These are phyloP conservation scores for Dipus sagitta DNA, from an alignment of 2,797 vertebrate genomes.

Conservation along the genomic window DNA sequence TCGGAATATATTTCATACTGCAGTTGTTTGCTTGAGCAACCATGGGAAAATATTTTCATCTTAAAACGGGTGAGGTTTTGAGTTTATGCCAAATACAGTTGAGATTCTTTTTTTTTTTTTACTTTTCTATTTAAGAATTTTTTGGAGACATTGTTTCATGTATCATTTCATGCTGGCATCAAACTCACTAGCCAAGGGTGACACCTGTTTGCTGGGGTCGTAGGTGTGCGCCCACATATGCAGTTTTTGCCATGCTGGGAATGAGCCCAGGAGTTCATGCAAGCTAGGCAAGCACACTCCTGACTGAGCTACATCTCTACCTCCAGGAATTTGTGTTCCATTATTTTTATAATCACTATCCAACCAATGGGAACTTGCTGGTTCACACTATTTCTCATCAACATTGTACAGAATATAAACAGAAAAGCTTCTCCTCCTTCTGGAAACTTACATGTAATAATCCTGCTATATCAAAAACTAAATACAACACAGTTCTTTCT, in stretches of 20 bases:
- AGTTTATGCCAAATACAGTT: neutral
- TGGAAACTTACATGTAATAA: neutral
- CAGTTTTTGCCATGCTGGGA: neutral
- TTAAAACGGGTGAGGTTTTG: neutral
- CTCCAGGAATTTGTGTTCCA: neutral
- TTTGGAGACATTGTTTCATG: neutral
- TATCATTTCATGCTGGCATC: neutral
- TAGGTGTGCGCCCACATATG: neutral
- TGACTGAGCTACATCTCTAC: too few relatives aligned
- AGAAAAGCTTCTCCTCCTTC: neutral
- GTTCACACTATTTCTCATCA: neutral
- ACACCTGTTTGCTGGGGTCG: neutral
- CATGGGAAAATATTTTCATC: neutral
- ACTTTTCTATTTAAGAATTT: neutral
- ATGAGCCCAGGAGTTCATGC: neutral
- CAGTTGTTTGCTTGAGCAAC: neutral
- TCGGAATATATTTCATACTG: neutral
- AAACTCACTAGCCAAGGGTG: neutral
- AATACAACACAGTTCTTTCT: neutral
- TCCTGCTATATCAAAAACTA: neutral
- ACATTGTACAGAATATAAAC: neutral
- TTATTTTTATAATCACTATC: neutral
- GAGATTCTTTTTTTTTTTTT: neutral
- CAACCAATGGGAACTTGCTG: neutral
- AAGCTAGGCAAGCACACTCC: neutral